Conservation (phyloP, 1,140 invertebrate species). For the Drosophila insularis region DNA sequence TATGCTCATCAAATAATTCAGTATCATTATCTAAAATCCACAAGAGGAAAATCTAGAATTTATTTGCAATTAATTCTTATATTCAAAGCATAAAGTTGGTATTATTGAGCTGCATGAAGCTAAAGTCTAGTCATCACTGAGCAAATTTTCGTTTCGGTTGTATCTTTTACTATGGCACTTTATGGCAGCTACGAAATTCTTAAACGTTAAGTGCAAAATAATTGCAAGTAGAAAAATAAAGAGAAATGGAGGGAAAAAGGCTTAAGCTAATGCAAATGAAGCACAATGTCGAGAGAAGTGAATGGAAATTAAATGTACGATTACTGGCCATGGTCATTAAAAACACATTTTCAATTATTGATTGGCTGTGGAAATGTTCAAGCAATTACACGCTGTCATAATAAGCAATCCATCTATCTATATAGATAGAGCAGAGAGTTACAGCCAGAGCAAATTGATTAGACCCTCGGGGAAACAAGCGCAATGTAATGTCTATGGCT, state of each 20-base stretch:
- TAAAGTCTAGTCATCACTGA: slow-evolving; percentile 3
- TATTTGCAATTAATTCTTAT: too few relatives aligned
- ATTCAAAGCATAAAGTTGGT: too few relatives aligned
- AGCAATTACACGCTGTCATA: slow-evolving; percentile 67
- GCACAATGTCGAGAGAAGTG: slow-evolving; percentile 35
- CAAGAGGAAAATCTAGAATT: too few relatives aligned
- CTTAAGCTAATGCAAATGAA: slow-evolving; percentile 28
- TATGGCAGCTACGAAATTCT: slow-evolving; percentile 50
- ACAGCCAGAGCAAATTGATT: slow-evolving; percentile 51
- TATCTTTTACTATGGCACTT: slow-evolving; percentile 28
- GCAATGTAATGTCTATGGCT: background rate
- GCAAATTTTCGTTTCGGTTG: slow-evolving; percentile 16
- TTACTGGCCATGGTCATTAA: slow-evolving; percentile 48
- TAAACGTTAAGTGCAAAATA: slow-evolving; percentile 67
- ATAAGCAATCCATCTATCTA: slow-evolving; percentile 46
- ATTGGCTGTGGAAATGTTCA: slow-evolving; percentile 57
- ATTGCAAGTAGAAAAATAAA: slow-evolving; percentile 39
- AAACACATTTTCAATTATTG: slow-evolving; percentile 70
- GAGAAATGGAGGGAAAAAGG: slow-evolving; percentile 14
- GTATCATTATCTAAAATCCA: too few relatives aligned
- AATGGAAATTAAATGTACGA: slow-evolving; percentile 25
- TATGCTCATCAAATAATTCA: too few relatives aligned
- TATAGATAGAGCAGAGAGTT: background rate
- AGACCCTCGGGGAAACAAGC: slow-evolving; percentile 21
- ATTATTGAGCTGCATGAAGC: background rate